These are phyloP conservation scores for Clarias batrachus DNA, from an alignment of 2,113 vertebrate genomes.

Conservation along the genomic window DNA sequence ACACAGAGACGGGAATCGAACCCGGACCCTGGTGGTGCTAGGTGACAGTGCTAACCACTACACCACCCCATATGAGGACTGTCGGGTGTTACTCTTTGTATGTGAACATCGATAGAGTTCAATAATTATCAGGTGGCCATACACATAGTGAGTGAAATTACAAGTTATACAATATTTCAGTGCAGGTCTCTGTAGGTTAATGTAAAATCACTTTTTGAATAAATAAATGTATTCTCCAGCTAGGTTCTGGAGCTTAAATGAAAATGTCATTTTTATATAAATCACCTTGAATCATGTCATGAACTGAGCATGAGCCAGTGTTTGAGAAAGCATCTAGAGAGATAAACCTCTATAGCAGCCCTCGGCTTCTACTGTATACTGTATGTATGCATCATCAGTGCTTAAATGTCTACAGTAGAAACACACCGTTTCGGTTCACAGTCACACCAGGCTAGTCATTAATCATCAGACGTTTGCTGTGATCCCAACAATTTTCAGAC, in stretches of 20 bases:
- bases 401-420: background rate
- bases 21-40: too few relatives aligned
- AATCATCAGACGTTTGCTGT: background rate
- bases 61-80: too few relatives aligned
- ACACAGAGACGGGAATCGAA: too few relatives aligned
- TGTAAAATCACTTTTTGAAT: background rate
- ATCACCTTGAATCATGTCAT: background rate
- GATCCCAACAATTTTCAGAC: conserved; percentile 15
- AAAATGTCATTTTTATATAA: background rate
- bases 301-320: background rate
- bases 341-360: background rate
- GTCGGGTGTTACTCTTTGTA: too few relatives aligned
- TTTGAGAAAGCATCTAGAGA: background rate
- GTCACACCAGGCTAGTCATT: background rate
- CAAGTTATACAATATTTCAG: too few relatives aligned
- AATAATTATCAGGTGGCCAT: too few relatives aligned
- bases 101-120: too few relatives aligned
- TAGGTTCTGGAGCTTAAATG: background rate
- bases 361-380: background rate
- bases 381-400: background rate
- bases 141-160: too few relatives aligned
- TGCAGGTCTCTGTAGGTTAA: background rate
- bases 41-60: too few relatives aligned
- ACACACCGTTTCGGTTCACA: background rate
- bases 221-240: background rate